Evolutionary conservation across 1,140 invertebrate species (phyloP).

Genomic region (Coboldia fuscipes): DNA sequence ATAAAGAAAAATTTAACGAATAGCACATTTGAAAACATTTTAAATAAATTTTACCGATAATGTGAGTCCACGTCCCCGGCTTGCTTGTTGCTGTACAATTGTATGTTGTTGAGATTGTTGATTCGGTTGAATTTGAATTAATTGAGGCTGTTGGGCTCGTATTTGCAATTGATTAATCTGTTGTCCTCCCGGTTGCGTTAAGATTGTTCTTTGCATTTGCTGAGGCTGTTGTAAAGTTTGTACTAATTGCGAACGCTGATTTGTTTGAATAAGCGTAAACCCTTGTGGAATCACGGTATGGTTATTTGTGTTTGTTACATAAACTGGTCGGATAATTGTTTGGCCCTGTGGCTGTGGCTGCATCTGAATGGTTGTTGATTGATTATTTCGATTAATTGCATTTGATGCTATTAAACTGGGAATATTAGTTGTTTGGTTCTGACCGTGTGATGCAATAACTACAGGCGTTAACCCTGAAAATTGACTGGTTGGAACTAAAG

Average conservation of each 20-base stretch:
- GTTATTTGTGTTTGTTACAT: constrained; percentile 8
- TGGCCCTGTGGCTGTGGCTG: constrained; percentile 13
- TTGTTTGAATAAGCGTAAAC: constrained; percentile 18
- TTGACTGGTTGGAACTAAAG: constrained; percentile 17
- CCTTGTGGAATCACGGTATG: constrained; percentile 15
- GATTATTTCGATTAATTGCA: background rate
- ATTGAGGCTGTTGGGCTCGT: constrained; percentile 8
- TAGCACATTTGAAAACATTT: background rate
- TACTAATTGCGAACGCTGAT: constrained; percentile 19
- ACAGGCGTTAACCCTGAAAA: constrained; percentile 5
- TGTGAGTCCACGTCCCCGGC: constrained; percentile 33
- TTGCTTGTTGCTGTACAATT: constrained; percentile 17
- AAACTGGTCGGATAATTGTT: constrained; percentile 18
- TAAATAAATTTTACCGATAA: constrained; percentile 47
- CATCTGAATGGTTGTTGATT: background rate
- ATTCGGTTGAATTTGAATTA: constrained; percentile 10
- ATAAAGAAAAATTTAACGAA: constrained; percentile 1
- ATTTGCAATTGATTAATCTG: constrained; percentile 7
- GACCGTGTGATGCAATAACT: constrained; percentile 11
- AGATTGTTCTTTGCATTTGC: constrained; percentile 2
- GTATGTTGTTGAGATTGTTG: constrained; percentile 12
- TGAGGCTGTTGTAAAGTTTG: constrained; percentile 9
- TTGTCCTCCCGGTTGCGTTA: constrained; percentile 10
- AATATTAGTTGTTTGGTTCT: background rate
- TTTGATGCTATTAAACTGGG: background rate